A percentile compares a stretch with the other conserved stretches of the same genome.
phyloP scores from a whole-genome alignment of 2,888 invertebrate species.

The Mythimna impura region DNA sequence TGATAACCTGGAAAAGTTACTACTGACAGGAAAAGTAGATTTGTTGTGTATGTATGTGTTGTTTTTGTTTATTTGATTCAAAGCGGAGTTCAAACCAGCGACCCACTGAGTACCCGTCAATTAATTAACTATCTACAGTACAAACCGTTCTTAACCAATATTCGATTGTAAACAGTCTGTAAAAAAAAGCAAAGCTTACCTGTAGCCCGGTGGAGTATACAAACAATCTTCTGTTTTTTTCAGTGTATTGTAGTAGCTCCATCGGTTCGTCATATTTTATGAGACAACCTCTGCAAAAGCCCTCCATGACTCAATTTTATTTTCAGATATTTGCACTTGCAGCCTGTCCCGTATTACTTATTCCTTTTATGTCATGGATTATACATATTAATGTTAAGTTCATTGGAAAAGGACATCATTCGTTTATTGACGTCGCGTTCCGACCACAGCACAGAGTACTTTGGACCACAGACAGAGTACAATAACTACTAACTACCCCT shows the following conservation, averaged over 20 bases:
- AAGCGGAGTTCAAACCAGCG: background rate
- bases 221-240: constrained; percentile 83
- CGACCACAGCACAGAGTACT: too few relatives aligned
- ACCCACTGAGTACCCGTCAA: too few relatives aligned
- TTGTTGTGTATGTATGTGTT: too few relatives aligned
- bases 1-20: too few relatives aligned
- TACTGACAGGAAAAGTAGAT: too few relatives aligned
- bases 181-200: constrained; percentile 67
- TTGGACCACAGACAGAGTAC: too few relatives aligned
- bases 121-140: background rate
- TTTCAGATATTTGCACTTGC: background rate
- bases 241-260: constrained; percentile 81
- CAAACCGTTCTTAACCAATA: background rate
- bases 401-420: constrained; percentile 13
- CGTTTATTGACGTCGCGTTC: background rate
- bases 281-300: constrained; percentile 86
- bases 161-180: background rate
- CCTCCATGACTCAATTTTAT: constrained; percentile 72
- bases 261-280: constrained; percentile 77
- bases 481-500: too few relatives aligned
- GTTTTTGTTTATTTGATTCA: too few relatives aligned
- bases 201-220: constrained; percentile 85
- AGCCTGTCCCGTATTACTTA: background rate
- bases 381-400: background rate
- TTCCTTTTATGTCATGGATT: background rate